phyloP scores from a whole-genome alignment of 2,113 vertebrate species.

The Pionites leucogaster region DNA sequence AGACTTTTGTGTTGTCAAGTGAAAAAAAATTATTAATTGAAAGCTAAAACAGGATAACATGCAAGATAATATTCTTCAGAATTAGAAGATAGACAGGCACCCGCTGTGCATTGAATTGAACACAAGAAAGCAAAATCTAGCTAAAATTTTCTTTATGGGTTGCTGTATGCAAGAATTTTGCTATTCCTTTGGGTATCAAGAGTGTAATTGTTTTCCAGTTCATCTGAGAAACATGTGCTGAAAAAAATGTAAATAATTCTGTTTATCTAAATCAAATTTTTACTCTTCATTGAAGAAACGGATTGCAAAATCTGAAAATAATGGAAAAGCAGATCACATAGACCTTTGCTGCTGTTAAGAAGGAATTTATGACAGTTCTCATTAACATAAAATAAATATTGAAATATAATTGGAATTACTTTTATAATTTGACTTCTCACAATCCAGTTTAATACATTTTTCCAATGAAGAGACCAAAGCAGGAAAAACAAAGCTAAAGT shows the following conservation, averaged over 20 bases:
- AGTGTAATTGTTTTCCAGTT: not conserved
- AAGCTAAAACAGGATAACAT: not conserved
- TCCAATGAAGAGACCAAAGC: not conserved
- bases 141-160: not conserved
- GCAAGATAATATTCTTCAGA: not conserved
- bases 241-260: conserved; percentile 30
- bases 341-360: not conserved
- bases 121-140: not conserved
- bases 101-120: not conserved
- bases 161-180: conserved; percentile 17
- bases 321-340: not conserved
- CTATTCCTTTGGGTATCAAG: not conserved
- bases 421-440: not conserved
- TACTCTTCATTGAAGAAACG: conserved; percentile 46
- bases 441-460: not conserved
- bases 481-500: not conserved
- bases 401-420: not conserved
- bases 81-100: not conserved
- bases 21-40: not conserved
- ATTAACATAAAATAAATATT: not conserved
- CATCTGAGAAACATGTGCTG: conserved; percentile 28
- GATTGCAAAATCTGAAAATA: conserved; percentile 28
- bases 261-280: conserved; percentile 58
- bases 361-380: not conserved
- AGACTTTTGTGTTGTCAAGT: not conserved